Percentiles rank a stretch among this genome's conserved stretches.
These are phyloP conservation scores for Microcebus ravelobensis DNA, from an alignment of 2,113 vertebrate genomes.

Conservation along the genomic window DNA sequence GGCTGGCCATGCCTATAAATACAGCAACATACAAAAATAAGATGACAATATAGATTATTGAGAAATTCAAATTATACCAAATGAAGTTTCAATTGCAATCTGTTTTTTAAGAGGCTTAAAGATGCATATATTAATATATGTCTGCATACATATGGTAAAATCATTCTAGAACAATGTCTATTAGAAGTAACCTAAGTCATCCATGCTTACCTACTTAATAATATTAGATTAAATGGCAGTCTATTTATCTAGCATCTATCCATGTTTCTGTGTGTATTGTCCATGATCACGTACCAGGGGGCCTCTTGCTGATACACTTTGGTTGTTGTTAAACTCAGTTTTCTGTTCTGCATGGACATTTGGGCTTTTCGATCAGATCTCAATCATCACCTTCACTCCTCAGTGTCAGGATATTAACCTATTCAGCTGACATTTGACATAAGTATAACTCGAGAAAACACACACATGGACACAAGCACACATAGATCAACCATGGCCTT, in stretches of 20 bases:
- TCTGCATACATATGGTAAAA: not conserved
- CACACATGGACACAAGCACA: not conserved
- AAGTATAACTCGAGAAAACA: not conserved
- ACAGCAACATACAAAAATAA: not conserved
- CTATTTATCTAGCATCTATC: not conserved
- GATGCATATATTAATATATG: not conserved
- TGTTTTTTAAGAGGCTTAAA: not conserved
- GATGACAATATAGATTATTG: not conserved
- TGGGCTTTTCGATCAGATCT: not conserved
- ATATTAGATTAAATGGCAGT: not conserved
- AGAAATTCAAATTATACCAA: not conserved
- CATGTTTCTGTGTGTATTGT: fast-evolving
- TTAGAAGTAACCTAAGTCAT: not conserved
- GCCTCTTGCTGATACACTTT: too few species aligned
- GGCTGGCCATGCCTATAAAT: not conserved
- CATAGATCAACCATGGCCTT: not conserved
- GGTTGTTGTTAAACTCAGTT: not conserved
- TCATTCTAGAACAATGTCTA: not conserved
- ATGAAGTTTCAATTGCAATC: not conserved
- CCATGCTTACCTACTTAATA: not conserved
- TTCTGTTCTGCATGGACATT: not conserved
- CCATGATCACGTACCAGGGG: not conserved
- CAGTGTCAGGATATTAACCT: not conserved
- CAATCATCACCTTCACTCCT: fast-evolving
- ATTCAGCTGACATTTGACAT: not conserved